These are phyloP conservation scores for Cynaeus angustus DNA, from an alignment of 2,888 invertebrate genomes.

Conservation along the genomic window DNA sequence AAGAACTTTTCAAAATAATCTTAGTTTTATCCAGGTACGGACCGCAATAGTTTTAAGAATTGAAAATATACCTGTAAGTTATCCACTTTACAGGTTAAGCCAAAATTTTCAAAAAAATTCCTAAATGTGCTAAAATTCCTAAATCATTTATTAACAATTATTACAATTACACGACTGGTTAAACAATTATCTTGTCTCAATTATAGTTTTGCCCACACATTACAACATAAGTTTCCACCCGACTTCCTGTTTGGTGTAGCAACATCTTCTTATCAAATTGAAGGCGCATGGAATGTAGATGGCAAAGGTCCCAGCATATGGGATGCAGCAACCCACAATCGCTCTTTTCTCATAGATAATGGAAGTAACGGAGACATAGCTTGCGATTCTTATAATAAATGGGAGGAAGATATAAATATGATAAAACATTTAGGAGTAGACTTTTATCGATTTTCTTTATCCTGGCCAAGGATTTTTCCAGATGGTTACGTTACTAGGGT, in stretches of 20 bases:
- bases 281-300: constrained; percentile 54
- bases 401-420: constrained; percentile 76
- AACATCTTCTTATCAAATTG: constrained; percentile 53
- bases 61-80: no score
- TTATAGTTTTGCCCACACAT: not conserved
- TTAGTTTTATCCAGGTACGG: no score
- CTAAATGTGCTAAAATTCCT: no score
- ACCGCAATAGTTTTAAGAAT: no score
- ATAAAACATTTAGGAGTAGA: constrained; percentile 74
- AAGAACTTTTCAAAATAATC: no score
- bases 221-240: constrained; percentile 40
- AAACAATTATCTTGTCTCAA: not conserved
- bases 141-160: no score
- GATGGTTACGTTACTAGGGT: constrained; percentile 77
- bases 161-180: no score
- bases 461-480: constrained; percentile 70
- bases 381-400: constrained; percentile 79
- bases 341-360: constrained; percentile 71
- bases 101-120: no score
- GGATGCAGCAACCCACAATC: constrained; percentile 42
- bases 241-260: constrained; percentile 53
- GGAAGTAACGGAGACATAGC: constrained; percentile 77
- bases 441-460: constrained; percentile 70
- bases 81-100: no score
- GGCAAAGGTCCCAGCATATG: constrained; percentile 50